Evolutionary conservation across 2,888 invertebrate genomes (phyloP), one percentile per base, ranked within the genome.

Genomic region (Scaeva pyrastri): DNA sequence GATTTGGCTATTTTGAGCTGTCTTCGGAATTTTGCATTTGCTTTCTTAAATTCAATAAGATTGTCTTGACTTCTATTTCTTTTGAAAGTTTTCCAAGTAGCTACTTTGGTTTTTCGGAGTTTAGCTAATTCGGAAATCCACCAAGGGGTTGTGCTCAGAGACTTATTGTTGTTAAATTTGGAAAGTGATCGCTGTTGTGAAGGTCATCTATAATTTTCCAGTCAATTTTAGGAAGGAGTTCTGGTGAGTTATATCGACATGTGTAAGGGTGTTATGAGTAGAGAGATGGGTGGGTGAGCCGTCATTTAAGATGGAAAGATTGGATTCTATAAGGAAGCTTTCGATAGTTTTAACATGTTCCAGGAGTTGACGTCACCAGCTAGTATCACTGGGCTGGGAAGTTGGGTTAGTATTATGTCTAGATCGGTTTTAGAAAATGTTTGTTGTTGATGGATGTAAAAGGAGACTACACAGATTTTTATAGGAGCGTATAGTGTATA

Each of bases 361-460:
- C 73, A 82, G 2, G 73, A 64, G 26, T 77, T 83, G 7, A 83
- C 23, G 23, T 83, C 68, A 11, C 77, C 70, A 7, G 45, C 26
- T 10, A 73, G n/a, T 2, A 74, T 68, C 3, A 62, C 8, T 36
- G 62, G 39, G 8, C 1, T 3, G 4, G 39, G 8, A 7, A 39
- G 39, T 56, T 73, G 64, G 12, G 5, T 45, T 16, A 73, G 3
- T 16, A 58, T 72, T 2, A 48, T 43, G 16, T 11, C n/a, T 14
- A 76, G 23, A 11, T 82, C 76, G 12, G 12, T 31, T 12, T 21
- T 41, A 3, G 56, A n/a, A 16, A 74, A 70, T 4, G 8, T 43
- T 52, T 77, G 55, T 14, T 60, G 7, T 2, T 45, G 70, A 16
- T 56, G 72, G 2, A 77, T 72, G 26, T 73, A 72, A 41, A 76